Evolutionary conservation across 2,888 invertebrate genomes (phyloP).

Genomic region (Metalampra italica): DNA sequence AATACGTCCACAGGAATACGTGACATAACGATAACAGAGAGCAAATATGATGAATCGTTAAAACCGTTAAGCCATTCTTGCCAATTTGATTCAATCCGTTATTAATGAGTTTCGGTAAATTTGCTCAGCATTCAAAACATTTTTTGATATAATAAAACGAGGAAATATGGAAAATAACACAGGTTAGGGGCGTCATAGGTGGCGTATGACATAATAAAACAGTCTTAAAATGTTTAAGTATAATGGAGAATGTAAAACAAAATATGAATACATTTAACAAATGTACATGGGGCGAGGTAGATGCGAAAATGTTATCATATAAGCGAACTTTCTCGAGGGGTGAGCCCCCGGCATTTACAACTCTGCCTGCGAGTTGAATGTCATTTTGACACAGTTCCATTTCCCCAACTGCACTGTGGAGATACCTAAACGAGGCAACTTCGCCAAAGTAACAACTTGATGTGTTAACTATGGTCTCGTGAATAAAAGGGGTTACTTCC

Average conservation of each 20-base stretch:
- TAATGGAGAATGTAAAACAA: slow-evolving; percentile 20
- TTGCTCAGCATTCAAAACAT: slow-evolving; percentile 10
- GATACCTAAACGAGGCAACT: slow-evolving; percentile 28
- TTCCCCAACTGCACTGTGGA: slow-evolving; percentile 27
- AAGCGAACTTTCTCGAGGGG: slow-evolving; percentile 12
- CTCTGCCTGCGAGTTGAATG: slow-evolving; percentile 41
- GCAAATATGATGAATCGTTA: slow-evolving; percentile 21
- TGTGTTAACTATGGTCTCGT: slow-evolving; percentile 18
- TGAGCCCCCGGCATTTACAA: slow-evolving; percentile 33
- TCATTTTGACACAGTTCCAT: slow-evolving; percentile 45
- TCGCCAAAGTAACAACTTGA: slow-evolving; percentile 25
- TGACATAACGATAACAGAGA: background rate
- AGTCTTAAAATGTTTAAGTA: slow-evolving; percentile 13
- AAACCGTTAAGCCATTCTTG: slow-evolving; percentile 29
- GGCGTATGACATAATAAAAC: slow-evolving; percentile 4
- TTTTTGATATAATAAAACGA: too few relatives aligned
- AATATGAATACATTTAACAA: slow-evolving; percentile 36
- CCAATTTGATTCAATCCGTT: slow-evolving; percentile 27
- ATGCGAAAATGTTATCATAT: slow-evolving; percentile 48
- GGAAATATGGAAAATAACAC: too few relatives aligned
- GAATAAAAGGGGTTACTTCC: slow-evolving; percentile 2
- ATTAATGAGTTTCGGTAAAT: slow-evolving; percentile 22
- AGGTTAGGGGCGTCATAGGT: background rate
- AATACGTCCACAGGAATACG: too few relatives aligned
- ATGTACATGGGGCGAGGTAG: slow-evolving; percentile 21